Evolutionary conservation across 2,888 invertebrate species (phyloP), one percentile per base, ranked within the genome.

Genomic region (Nineta flava): DNA sequence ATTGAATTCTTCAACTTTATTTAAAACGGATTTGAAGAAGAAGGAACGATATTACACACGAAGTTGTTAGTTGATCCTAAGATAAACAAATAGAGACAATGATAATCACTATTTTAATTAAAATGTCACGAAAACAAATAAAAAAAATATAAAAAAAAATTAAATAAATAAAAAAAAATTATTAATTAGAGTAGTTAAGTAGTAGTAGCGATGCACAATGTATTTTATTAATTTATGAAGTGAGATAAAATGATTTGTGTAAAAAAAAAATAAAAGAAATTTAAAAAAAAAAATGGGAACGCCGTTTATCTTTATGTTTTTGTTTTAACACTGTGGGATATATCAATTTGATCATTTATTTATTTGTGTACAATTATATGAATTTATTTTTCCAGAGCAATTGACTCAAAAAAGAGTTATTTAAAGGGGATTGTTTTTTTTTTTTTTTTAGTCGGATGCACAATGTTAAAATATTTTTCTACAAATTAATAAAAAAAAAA

Each of bases 1-100:
- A n/a, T n/a, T n/a, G 19, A 44, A 26, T 34, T 47, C 47, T 47
- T 35, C 47, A 16, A 47, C 32, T 26, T 26, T 6, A 26, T 26
- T 26, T 26, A 6, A 6, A 17, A 21, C 13, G 17, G 21, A 19
- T 19, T 17, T 13, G 21, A n/a, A 16, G 35, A 34, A 35, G 34
- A 47, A 47, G 17, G 34, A 34, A 47, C 15, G 17, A 26, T 21
- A 44, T 26, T 26, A 44, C 44, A 38, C 15, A 38, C 38, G 38
- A 38, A 38, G 38, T 26, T 44, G 17, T 41, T 41, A 48, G 48
- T 48, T 48, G 48, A 48, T 48, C 48, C 48, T 48, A 48, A 15
- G 48, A 48, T 48, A 48, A 48, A 48, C 41, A 48, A 41, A 41
- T 12, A 46, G 13, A 16, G 19, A 31, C 13, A 13, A 46, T 46